Evolutionary conservation across 2,113 vertebrate genomes (phyloP).

Genomic region (Scalopus aquaticus): DNA sequence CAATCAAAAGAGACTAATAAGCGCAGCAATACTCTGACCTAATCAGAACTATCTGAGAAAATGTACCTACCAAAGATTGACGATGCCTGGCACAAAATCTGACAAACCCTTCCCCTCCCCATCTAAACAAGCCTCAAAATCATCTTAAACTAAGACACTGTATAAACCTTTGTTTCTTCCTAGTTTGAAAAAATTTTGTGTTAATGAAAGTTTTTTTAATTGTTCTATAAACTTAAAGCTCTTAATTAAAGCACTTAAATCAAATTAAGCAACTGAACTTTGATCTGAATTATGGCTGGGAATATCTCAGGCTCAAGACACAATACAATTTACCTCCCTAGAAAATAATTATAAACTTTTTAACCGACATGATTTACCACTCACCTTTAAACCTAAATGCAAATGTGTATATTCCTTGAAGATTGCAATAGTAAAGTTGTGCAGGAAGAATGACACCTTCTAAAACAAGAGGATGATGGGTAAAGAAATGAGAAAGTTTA

Average conservation of each 20-base stretch:
- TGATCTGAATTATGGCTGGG: conserved; percentile 71
- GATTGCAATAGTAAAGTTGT: conserved; percentile 63
- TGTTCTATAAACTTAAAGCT: conserved; percentile 46
- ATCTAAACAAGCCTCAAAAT: neutral
- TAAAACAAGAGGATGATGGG: conserved; percentile 69
- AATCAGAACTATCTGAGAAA: neutral
- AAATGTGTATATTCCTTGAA: conserved; percentile 77
- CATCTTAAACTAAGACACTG: conserved; percentile 60
- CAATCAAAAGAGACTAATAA: conserved; percentile 23
- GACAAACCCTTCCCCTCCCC: neutral
- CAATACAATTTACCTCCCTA: conserved; percentile 74
- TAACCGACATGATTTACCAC: conserved; percentile 80
- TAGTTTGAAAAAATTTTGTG: conserved; percentile 41
- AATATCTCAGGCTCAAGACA: conserved; percentile 77
- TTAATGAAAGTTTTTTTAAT: conserved; percentile 69
- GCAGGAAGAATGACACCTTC: conserved; percentile 68
- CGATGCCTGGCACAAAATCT: neutral
- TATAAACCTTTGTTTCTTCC: conserved; percentile 66
- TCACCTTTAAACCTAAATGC: conserved; percentile 75
- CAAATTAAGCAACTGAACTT: conserved; percentile 71
- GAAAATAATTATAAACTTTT: conserved; percentile 83
- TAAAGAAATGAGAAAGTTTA: conserved; percentile 53
- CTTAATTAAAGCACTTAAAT: conserved; percentile 70
- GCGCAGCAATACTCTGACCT: neutral
- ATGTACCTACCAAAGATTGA: neutral